Percentiles rank a stretch among this genome's conserved stretches.
Evolutionary conservation across 2,888 invertebrate genomes (phyloP).

Genomic region (Lasius platythorax): DNA sequence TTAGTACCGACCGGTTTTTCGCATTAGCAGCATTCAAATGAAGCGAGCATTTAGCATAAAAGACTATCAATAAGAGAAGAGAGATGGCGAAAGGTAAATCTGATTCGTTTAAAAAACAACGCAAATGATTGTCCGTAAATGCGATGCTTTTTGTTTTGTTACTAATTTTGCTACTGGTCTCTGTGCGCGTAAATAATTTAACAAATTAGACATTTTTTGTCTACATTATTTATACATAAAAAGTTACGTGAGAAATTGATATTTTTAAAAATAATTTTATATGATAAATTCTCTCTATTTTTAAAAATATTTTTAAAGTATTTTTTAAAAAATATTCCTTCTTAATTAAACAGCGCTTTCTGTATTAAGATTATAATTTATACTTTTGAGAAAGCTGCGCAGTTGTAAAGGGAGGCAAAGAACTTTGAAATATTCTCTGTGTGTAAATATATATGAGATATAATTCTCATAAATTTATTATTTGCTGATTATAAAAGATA

Average conservation of each 20-base stretch:
- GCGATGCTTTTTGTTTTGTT: neutral
- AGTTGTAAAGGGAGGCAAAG: neutral
- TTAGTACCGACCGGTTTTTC: slow-evolving; percentile 86
- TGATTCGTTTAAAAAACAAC: slow-evolving; percentile 10
- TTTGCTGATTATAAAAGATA: too few relatives aligned
- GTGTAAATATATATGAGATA: too few relatives aligned
- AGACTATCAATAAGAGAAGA: slow-evolving; percentile 75
- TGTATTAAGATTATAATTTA: slow-evolving; percentile 12
- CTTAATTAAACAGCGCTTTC: neutral
- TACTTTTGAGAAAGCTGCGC: neutral
- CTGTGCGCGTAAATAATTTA: neutral
- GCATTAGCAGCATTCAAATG: slow-evolving; percentile 85
- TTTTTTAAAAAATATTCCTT: neutral
- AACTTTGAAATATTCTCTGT: too few relatives aligned
- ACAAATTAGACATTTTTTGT: neutral
- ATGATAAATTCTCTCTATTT: neutral
- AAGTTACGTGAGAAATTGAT: neutral
- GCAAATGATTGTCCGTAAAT: slow-evolving; percentile 23
- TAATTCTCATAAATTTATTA: too few relatives aligned
- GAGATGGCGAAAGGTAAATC: slow-evolving; percentile 47
- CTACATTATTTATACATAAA: neutral
- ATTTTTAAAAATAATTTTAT: neutral
- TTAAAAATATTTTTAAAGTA: neutral
- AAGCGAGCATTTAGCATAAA: slow-evolving; percentile 85
- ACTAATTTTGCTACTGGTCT: neutral